Conservation (phyloP, 2,797 vertebrate species). For the Chiroxiphia lanceolata region DNA sequence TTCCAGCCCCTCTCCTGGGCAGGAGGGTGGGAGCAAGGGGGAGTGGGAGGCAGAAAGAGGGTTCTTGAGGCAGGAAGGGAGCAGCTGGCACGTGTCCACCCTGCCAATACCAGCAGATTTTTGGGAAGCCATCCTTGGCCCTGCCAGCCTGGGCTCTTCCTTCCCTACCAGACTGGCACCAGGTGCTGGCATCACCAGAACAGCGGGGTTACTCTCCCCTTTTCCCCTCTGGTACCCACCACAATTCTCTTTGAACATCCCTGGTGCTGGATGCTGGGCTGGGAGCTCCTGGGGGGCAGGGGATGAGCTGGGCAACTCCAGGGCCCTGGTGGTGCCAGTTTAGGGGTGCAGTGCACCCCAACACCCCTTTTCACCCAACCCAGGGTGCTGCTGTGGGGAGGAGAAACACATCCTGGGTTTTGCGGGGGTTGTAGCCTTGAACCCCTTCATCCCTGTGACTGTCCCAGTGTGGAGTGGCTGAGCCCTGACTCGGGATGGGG, state of each 20-base stretch:
- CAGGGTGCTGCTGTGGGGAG: background rate
- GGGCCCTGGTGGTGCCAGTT: background rate
- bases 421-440: fast-evolving
- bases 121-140: background rate
- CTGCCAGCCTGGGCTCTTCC: background rate
- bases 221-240: fast-evolving
- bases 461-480: background rate
- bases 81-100: fast-evolving
- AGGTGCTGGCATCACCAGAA: background rate
- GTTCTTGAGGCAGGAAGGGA: background rate
- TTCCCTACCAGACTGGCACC: background rate
- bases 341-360: background rate
- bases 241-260: background rate
- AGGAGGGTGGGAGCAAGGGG: background rate
- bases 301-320: background rate
- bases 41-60: background rate
- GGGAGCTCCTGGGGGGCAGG: background rate
- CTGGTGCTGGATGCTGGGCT: background rate
- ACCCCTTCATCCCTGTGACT: fast-evolving
- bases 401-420: fast-evolving
- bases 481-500: background rate
- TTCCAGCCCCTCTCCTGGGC: background rate
- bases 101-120: background rate
- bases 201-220: fast-evolving
- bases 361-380: background rate